Conservation (phyloP, 2,797 vertebrate species). For the Sylvilagus floridanus region DNA sequence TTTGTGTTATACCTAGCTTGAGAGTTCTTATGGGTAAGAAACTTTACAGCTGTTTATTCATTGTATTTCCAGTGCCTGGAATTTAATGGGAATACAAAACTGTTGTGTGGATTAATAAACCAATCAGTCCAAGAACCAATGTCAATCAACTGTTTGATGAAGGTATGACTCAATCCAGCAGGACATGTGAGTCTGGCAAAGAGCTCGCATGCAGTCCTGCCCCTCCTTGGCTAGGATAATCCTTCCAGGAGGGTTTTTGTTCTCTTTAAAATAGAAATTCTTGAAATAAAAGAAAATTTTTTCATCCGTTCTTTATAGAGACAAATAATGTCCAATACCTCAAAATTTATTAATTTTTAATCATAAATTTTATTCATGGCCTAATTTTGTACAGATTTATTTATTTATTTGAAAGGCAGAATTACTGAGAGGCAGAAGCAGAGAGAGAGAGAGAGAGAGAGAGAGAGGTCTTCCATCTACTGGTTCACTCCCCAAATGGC, state of each 20-base stretch:
- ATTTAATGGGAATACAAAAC: neutral
- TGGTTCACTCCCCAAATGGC: too few relatives aligned
- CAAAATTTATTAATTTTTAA: neutral
- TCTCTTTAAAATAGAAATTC: neutral
- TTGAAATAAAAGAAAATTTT: neutral
- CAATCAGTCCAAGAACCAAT: neutral
- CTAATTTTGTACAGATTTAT: neutral
- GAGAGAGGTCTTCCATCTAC: too few relatives aligned
- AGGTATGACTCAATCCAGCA: neutral
- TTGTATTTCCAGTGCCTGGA: neutral
- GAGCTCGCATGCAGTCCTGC: neutral
- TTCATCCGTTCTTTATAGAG: neutral
- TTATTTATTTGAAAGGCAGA: too few relatives aligned
- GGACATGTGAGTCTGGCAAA: neutral
- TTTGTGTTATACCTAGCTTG: neutral
- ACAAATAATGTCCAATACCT: neutral
- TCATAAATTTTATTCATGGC: slow-evolving; percentile 34
- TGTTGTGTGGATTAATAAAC: neutral
- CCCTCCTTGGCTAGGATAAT: neutral
- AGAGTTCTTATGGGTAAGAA: neutral
- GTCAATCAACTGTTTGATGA: neutral
- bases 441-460: too few relatives aligned
- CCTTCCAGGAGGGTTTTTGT: neutral
- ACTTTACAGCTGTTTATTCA: neutral
- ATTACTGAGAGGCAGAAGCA: too few relatives aligned